Percentiles rank a stretch among this genome's conserved stretches.
phyloP scores from a whole-genome alignment of 2,113 vertebrate genomes.

The Cololabis saira region DNA sequence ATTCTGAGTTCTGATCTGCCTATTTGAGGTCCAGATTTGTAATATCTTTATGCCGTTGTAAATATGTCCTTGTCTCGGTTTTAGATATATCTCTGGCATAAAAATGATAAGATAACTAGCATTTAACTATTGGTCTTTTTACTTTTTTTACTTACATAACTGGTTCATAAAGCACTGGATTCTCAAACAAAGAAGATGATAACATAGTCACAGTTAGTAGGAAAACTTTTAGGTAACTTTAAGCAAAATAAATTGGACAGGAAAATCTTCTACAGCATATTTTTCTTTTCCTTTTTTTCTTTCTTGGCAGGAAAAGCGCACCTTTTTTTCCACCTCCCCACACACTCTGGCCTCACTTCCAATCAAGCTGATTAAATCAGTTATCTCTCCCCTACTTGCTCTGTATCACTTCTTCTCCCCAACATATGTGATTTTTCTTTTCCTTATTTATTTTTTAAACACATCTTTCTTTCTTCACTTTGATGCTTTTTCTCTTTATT shows the following conservation, averaged over 20 bases:
- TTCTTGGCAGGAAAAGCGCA: conserved; percentile 19
- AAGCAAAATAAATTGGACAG: conserved; percentile 51
- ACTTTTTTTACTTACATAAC: too few species aligned
- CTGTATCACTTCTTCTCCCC: conserved; percentile 1
- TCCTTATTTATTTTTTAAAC: conserved; percentile 13
- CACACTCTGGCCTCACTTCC: conserved; percentile 35
- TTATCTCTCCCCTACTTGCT: conserved; percentile 5
- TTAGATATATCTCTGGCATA: too few species aligned
- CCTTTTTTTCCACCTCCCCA: conserved; percentile 17
- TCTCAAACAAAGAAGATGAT: background rate
- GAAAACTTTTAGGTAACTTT: conserved; percentile 29
- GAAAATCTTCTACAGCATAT: too few species aligned
- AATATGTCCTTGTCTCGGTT: too few species aligned
- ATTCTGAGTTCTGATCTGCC: too few species aligned
- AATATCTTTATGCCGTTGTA: too few species aligned
- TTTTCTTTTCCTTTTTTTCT: too few species aligned
- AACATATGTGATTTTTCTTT: conserved; percentile 5
- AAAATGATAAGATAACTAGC: too few species aligned
- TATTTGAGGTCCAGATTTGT: too few species aligned
- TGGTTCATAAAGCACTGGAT: background rate
- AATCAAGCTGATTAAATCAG: conserved; percentile 62
- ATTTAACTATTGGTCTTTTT: too few species aligned
- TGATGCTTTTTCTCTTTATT: background rate
- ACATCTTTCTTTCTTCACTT: background rate
- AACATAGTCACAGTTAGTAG: conserved; percentile 14